Conservation (phyloP, 2,888 invertebrate species). For the Eupithecia subumbrata region DNA sequence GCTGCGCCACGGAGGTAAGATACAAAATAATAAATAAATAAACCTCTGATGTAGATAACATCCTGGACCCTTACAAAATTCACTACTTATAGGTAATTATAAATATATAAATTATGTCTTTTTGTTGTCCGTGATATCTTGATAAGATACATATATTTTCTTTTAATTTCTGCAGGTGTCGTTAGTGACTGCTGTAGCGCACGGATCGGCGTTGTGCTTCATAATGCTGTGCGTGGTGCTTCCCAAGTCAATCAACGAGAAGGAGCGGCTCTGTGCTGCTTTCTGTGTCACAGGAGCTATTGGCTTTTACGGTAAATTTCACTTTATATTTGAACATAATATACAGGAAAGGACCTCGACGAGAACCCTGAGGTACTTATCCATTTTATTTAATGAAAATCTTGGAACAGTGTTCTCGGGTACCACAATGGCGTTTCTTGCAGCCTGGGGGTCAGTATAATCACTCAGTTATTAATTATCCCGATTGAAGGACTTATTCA, state of each 20-base stretch:
- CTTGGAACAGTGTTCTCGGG: not conserved
- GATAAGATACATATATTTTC: not conserved
- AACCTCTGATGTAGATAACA: too few species aligned
- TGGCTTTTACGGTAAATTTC: slow-evolving; percentile 81
- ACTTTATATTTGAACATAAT: not conserved
- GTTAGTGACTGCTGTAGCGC: slow-evolving; percentile 63
- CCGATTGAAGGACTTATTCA: not conserved
- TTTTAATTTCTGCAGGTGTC: slow-evolving; percentile 57
- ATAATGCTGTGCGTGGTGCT: slow-evolving; percentile 73
- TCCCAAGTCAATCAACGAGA: slow-evolving; percentile 72
- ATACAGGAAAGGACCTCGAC: not conserved
- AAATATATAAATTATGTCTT: too few species aligned
- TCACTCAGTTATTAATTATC: not conserved
- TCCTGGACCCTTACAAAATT: not conserved
- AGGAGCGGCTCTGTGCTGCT: slow-evolving; percentile 67
- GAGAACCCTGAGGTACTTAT: not conserved
- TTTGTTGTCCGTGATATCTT: too few species aligned
- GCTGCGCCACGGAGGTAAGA: too few species aligned
- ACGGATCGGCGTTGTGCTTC: slow-evolving; percentile 74
- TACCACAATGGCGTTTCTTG: not conserved
- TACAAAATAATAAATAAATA: too few species aligned
- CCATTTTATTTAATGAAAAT: not conserved
- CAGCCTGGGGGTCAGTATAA: not conserved
- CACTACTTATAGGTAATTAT: not conserved
- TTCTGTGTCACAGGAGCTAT: slow-evolving; percentile 80